Conservation (phyloP, 2,888 invertebrate genomes). For the Watsonalla cultraria region DNA sequence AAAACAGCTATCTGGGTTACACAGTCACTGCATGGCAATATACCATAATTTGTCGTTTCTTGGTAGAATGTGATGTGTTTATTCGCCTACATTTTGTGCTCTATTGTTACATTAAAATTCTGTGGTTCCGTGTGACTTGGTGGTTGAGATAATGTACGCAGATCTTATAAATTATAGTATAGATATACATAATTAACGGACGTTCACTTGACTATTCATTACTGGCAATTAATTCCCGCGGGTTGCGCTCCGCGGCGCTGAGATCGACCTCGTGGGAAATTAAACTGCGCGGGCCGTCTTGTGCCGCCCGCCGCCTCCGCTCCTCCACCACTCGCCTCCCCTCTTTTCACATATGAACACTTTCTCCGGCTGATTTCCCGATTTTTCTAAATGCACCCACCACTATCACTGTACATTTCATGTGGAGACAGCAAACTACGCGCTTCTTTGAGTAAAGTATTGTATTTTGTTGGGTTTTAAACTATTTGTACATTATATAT, state of each 20-base stretch:
- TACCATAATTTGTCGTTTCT: conserved; percentile 18
- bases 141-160: background rate
- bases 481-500: background rate
- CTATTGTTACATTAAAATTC: background rate
- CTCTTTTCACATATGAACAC: conserved; percentile 66
- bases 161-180: conserved; percentile 24
- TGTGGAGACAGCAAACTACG: conserved; percentile 21
- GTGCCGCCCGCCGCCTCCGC: conserved; percentile 56
- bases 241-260: conserved; percentile 72
- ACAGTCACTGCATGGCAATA: conserved; percentile 32
- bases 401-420: conserved; percentile 20
- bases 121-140: background rate
- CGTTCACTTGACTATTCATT: conserved; percentile 78
- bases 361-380: conserved; percentile 64
- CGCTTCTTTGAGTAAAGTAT: background rate
- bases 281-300: conserved; percentile 77
- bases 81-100: conserved; percentile 16
- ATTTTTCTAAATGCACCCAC: conserved; percentile 53
- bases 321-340: conserved; percentile 36
- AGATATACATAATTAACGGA: conserved; percentile 70
- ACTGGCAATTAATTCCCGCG: conserved; percentile 79
- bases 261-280: conserved; percentile 80
- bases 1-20: conserved; percentile 55
- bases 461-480: too few relatives aligned
- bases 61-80: conserved; percentile 6